Conservation (phyloP, 2,113 vertebrate genomes). For the Egretta garzetta region DNA sequence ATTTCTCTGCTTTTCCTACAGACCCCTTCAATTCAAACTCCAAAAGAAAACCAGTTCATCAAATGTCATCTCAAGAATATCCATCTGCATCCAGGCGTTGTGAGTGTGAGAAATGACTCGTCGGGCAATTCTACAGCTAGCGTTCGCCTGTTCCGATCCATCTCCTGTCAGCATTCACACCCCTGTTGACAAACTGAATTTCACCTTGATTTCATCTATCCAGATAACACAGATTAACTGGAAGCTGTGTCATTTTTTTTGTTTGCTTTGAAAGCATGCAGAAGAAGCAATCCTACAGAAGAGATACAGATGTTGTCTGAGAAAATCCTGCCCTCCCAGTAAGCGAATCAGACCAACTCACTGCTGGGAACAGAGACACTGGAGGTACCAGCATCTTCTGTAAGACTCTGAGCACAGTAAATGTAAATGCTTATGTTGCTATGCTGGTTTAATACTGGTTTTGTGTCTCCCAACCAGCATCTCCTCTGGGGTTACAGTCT, state of each 20-base stretch:
- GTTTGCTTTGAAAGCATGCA: background rate
- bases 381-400: background rate
- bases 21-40: conserved; percentile 67
- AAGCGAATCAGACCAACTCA: rapidly evolving
- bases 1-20: conserved; percentile 77
- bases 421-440: background rate
- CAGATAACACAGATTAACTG: background rate
- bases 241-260: background rate
- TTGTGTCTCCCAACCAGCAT: background rate
- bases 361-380: background rate
- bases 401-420: background rate
- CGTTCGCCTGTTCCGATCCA: background rate
- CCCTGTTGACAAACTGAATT: background rate
- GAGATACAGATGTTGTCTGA: background rate
- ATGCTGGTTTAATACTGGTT: background rate
- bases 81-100: conserved; percentile 74
- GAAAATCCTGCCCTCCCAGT: background rate
- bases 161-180: conserved; percentile 18
- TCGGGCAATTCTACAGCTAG: background rate
- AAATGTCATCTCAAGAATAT: conserved; percentile 76
- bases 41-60: conserved; percentile 76
- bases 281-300: background rate
- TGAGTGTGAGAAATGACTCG: conserved; percentile 46
- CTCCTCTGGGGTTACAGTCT: background rate
- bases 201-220: conserved; percentile 19